Base-by-base conservation (phyloP, 1,140 invertebrate species). In the Leptinotarsa lineolata region DNA sequence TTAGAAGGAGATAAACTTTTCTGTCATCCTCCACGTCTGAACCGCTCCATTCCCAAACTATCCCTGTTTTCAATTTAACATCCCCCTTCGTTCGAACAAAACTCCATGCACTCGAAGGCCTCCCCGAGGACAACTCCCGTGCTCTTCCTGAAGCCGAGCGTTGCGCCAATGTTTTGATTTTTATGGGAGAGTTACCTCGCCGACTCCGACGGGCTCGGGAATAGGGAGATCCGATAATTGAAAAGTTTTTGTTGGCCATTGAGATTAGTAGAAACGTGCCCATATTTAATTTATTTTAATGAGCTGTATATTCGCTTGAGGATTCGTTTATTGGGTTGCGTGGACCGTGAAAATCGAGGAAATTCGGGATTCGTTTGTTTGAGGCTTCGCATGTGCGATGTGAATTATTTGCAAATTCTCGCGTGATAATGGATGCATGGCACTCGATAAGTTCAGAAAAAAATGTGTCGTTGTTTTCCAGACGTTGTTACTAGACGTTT, bases 241-340 rank as follows among this genome's bases (percentile, higher is more conserved):
- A 81, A 80, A 81, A 81, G 72, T 78, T 81, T 79, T 79, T 81
- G 79, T 81, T 81, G 75, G 78, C 77, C 79, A 78, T 81, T 79
- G 78, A 75, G 80, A 81, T 81, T 80, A 81, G 74, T 75, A 80
- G 78, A 78, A 80, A 81, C 78, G 78, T 80, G 78, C 72, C 78
- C 77, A 72, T 76, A 76, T 81, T 79, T 81, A 79, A 81, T 81
- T 81, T 79, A 75, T 77, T 81, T 79, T 79, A 79, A 79, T 79
- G 78, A 79, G 74, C 74, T 73, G 13, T 67, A 65, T 60, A 70
- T 73, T 72, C 76, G 68, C 76, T 24, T 18, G 75, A 74, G 77
- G 67, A 74, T 77, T 68, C 58, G 54, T 69, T 69, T 69, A 66
- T 66, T 66, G n/a, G 30, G 22, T 39, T 66, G 64, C 39, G 64